Evolutionary conservation across 1,140 invertebrate genomes (phyloP), one percentile per base, ranked within the genome.

Genomic region (Luehdorfia chinensis): DNA sequence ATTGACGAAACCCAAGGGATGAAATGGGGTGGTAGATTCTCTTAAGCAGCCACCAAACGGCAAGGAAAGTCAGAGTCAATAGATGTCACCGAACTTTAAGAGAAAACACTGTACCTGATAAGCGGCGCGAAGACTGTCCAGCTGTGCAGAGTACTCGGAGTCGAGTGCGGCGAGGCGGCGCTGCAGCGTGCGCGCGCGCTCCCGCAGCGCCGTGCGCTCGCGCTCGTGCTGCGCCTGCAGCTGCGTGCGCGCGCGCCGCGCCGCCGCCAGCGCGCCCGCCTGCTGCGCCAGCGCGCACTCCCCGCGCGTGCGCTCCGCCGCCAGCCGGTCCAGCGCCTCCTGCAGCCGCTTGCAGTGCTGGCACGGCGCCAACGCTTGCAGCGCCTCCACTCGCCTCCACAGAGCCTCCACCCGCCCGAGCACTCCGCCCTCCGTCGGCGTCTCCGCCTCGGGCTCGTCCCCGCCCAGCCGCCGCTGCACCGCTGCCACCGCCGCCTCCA

Each of bases 121-220:
- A 4, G 92, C 92, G 2, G 92, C 90, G 2, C 92, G 84, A 19
- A 94, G 70, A 55, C 91, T 92, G 57, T 94, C 93, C 23, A 94
- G 89, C 69, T 94, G 93, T 50, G 92, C 92, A 2, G 92, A 90
- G 73, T 95, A 94, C 72, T 95, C 93, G 1, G 91, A 90, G 66
- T 94, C 93, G 50, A 95, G 88, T 7, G 91, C 89, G 58, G 91
- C 91, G 4, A 94, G 77, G 9, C 92, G 87, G 16, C 91, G 87
- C 67, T 94, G 92, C 31, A 94, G 70, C 28, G 90, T 90, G 46
- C 89, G 88, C n/a, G 91, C 90, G 12, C 90, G 89, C 57, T 94
- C 92, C 25, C 89, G 86, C 50, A 88, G 70, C 15, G 68, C 69
- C 1, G 66, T 62, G 37, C 85, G 74, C 56, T 87, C 84, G 13